phyloP scores from a whole-genome alignment of 2,113 vertebrate genomes.

The Pleuronectes platessa region DNA sequence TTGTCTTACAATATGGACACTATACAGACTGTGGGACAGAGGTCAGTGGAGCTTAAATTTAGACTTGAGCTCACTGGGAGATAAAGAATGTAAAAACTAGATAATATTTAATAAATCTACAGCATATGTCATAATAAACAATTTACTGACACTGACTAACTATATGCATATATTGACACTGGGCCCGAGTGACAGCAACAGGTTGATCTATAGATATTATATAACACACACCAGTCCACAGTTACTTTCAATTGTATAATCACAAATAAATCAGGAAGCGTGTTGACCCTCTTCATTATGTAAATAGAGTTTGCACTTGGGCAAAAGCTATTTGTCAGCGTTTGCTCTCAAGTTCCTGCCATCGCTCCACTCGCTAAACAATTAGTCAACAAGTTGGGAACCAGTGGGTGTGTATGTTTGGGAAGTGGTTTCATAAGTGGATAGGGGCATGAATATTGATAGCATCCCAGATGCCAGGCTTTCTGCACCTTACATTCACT shows the following conservation, averaged over 20 bases:
- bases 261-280: constrained; percentile 34
- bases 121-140: not conserved
- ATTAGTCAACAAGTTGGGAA: constrained; percentile 64
- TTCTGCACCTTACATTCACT: constrained; percentile 59
- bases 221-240: constrained; percentile 1
- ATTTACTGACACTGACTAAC: not conserved
- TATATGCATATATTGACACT: not conserved
- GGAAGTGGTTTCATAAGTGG: constrained; percentile 56
- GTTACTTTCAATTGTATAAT: constrained; percentile 14
- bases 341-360: constrained; percentile 51
- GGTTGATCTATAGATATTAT: not conserved
- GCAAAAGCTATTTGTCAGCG: constrained; percentile 55
- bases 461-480: constrained; percentile 62
- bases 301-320: constrained; percentile 26
- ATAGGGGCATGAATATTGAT: constrained; percentile 63
- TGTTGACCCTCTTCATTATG: constrained; percentile 62
- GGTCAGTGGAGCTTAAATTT: too few relatives aligned
- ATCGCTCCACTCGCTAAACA: constrained; percentile 37
- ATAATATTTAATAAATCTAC: not conserved
- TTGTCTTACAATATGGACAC: too few relatives aligned
- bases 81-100: too few relatives aligned
- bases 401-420: constrained; percentile 50
- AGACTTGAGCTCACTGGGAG: too few relatives aligned
- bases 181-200: not conserved
- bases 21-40: too few relatives aligned